A percentile compares a stretch with the other conserved stretches of the same genome.
Evolutionary conservation across 2,797 vertebrate species (phyloP).

Genomic region (Trachurus trachurus): DNA sequence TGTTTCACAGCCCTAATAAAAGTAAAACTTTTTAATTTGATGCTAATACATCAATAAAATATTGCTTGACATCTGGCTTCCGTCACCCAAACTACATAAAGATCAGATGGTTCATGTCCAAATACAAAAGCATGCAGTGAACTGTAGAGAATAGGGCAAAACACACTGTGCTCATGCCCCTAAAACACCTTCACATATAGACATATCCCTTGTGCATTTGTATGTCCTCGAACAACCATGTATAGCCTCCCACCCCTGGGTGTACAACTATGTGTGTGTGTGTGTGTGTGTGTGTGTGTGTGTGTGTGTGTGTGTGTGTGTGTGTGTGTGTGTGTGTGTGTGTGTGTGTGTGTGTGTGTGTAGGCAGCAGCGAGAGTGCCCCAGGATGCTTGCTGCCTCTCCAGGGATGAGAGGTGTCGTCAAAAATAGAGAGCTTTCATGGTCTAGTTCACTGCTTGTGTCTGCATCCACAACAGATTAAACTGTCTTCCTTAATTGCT

Average conservation of each 20-base stretch:
- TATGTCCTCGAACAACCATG: conserved; percentile 29
- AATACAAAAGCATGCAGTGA: neutral
- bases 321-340: conserved; percentile 20
- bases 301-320: conserved; percentile 40
- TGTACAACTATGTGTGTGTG: neutral
- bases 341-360: conserved; percentile 40
- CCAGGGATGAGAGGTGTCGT: conserved; percentile 67
- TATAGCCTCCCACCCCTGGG: conserved; percentile 24
- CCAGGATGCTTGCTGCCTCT: conserved; percentile 66
- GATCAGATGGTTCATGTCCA: conserved; percentile 5
- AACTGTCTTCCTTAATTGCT: conserved; percentile 76
- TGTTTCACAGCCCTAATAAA: too few species aligned
- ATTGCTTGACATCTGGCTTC: neutral
- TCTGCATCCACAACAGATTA: conserved; percentile 77
- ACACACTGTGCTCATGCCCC: neutral
- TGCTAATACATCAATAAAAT: neutral
- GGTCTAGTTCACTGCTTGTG: conserved; percentile 82
- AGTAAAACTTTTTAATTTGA: neutral
- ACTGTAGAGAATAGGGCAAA: neutral
- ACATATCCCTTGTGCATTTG: conserved; percentile 17
- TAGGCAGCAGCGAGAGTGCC: conserved; percentile 47
- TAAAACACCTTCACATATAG: conserved; percentile 3
- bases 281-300: conserved; percentile 36
- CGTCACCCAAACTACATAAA: neutral
- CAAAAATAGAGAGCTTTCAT: conserved; percentile 77